Evolutionary conservation across 2,113 vertebrate genomes (phyloP).

Genomic region (Lonchura striata): DNA sequence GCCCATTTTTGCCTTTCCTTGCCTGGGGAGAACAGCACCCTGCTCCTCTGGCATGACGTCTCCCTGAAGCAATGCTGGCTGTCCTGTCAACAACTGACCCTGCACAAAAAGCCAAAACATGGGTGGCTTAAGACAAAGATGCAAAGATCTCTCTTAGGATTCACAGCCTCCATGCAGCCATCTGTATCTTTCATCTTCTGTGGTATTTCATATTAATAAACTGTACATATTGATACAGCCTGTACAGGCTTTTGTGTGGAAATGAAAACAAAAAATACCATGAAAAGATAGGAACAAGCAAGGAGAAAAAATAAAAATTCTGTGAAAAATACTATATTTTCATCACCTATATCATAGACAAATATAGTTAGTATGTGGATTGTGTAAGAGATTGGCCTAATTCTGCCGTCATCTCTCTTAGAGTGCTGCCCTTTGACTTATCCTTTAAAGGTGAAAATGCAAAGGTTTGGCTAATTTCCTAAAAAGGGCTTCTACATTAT

Average conservation of each 20-base stretch:
- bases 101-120: neutral
- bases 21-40: neutral
- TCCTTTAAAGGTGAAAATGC: neutral
- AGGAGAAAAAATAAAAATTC: neutral
- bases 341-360: neutral
- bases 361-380: neutral
- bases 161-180: neutral
- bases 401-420: neutral
- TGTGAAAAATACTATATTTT: neutral
- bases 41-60: fast-evolving
- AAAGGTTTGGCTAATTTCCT: neutral
- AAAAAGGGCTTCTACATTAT: neutral
- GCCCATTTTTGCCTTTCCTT: neutral
- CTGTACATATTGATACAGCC: neutral
- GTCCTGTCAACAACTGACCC: neutral
- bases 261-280: neutral
- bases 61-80: fast-evolving
- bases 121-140: neutral
- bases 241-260: neutral
- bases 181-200: neutral
- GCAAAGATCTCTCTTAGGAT: neutral
- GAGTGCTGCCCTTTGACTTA: neutral
- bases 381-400: neutral
- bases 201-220: neutral
- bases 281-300: neutral